A percentile compares a stretch with the other conserved stretches of the same genome.
phyloP scores from a whole-genome alignment of 1,140 invertebrate genomes.

The Tetragonula clypearis region DNA sequence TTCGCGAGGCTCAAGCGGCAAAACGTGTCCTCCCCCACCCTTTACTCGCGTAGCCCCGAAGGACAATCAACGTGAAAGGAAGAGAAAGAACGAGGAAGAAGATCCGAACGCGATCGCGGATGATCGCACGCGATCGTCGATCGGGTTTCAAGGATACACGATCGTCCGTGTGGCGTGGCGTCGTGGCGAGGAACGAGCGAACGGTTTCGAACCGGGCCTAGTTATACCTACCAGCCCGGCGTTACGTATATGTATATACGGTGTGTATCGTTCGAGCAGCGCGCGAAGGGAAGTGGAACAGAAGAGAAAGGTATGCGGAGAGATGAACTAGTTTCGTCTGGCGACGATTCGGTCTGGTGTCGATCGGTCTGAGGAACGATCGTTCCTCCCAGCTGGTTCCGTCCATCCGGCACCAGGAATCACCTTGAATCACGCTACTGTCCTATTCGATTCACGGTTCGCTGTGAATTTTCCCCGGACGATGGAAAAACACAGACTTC shows the following conservation, averaged over 20 bases:
- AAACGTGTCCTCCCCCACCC: not conserved
- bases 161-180: slow-evolving; percentile 68
- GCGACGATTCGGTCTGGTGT: slow-evolving; percentile 55
- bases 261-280: slow-evolving; percentile 20
- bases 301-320: slow-evolving; percentile 80
- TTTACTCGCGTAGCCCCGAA: not conserved
- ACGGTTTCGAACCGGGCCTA: slow-evolving; percentile 74
- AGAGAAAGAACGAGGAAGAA: not conserved
- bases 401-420: not conserved
- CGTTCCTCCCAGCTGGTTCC: slow-evolving; percentile 13
- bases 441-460: not conserved
- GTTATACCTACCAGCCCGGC: slow-evolving; percentile 75
- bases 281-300: slow-evolving; percentile 78
- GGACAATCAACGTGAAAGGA: not conserved
- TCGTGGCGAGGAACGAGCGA: slow-evolving; percentile 71
- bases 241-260: slow-evolving; percentile 50
- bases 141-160: slow-evolving; percentile 50
- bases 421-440: too few relatives aligned
- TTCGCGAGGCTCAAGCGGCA: not conserved
- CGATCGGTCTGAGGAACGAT: slow-evolving; percentile 2
- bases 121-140: not conserved
- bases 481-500: slow-evolving; percentile 5
- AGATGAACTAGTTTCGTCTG: slow-evolving; percentile 80
- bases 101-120: not conserved
- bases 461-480: not conserved